phyloP scores from a whole-genome alignment of 2,113 vertebrate species.

The Salvelinus namaycush region DNA sequence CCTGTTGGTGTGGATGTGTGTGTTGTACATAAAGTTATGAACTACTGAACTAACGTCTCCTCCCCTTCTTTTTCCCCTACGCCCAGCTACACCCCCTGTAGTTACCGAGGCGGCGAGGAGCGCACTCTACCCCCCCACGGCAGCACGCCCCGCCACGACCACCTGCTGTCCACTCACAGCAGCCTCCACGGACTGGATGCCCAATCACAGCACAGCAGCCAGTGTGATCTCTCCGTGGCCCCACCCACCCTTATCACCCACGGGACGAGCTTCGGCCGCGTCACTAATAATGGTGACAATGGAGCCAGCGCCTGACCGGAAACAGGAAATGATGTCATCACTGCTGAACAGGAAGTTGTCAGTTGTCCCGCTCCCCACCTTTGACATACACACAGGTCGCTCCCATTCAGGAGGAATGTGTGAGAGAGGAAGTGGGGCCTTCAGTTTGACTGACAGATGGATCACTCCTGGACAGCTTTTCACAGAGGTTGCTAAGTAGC shows the following conservation, averaged over 20 bases:
- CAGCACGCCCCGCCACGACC: conserved; percentile 85
- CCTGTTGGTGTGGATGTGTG: no score
- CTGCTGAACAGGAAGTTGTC: not conserved
- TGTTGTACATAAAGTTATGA: no score
- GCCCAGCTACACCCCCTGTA: conserved; percentile 80
- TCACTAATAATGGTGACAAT: conserved; percentile 72
- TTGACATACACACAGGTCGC: conserved; percentile 14
- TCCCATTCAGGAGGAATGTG: not conserved
- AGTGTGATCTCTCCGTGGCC: conserved; percentile 78
- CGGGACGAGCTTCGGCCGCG: conserved; percentile 82
- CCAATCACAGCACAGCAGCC: conserved; percentile 84
- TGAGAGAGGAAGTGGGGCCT: not conserved
- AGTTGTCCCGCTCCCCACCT: not conserved
- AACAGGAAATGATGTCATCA: not conserved
- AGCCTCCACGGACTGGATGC: conserved; percentile 86
- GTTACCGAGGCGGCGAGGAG: conserved; percentile 82
- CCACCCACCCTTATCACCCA: conserved; percentile 82
- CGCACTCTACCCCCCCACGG: conserved; percentile 83
- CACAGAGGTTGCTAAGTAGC: not conserved
- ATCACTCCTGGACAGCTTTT: not conserved
- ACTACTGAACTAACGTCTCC: no score
- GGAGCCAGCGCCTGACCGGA: conserved; percentile 83
- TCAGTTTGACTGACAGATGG: no score
- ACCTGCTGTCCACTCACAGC: conserved; percentile 84
- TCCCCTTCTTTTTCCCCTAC: not conserved